These are phyloP conservation scores for Sphaerophoria rueppellii DNA, from an alignment of 2,888 invertebrate genomes.

Conservation along the genomic window DNA sequence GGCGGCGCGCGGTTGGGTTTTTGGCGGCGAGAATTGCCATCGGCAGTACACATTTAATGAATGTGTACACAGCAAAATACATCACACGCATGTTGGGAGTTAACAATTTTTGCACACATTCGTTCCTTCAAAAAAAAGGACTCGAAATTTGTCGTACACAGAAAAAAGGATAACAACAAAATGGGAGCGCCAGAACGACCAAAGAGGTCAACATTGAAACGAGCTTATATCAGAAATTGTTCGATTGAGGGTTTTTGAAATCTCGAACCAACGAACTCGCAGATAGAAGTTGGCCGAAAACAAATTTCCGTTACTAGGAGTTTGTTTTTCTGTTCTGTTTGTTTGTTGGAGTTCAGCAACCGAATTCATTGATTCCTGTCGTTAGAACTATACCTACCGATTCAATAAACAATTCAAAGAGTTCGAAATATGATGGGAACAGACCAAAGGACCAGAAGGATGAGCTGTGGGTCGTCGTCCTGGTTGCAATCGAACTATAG, in stretches of 20 bases:
- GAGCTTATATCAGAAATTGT: constrained; percentile 22
- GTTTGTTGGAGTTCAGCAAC: constrained; percentile 31
- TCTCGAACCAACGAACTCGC: too few relatives aligned
- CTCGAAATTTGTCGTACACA: neutral
- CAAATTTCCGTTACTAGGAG: constrained; percentile 52
- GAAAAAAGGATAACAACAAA: neutral
- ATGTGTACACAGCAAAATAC: constrained; percentile 32
- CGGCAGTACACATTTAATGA: constrained; percentile 46
- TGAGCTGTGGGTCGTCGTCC: too few relatives aligned
- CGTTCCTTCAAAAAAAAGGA: constrained; percentile 22
- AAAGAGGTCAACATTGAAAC: constrained; percentile 43
- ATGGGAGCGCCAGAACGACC: neutral
- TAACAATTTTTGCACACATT: constrained; percentile 38
- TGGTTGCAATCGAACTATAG: too few relatives aligned
- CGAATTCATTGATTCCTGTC: constrained; percentile 68
- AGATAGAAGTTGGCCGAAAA: constrained; percentile 62
- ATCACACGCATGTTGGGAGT: constrained; percentile 32
- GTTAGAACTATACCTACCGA: constrained; percentile 53
- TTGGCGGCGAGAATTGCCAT: constrained; percentile 33
- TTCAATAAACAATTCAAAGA: constrained; percentile 67
- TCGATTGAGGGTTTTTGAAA: too few relatives aligned
- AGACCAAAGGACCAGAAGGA: neutral
- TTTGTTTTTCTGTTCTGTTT: neutral
- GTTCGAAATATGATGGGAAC: constrained; percentile 37
- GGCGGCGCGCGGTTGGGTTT: constrained; percentile 31